phyloP scores from a whole-genome alignment of 2,888 invertebrate species.

The Neelides folsomi region DNA sequence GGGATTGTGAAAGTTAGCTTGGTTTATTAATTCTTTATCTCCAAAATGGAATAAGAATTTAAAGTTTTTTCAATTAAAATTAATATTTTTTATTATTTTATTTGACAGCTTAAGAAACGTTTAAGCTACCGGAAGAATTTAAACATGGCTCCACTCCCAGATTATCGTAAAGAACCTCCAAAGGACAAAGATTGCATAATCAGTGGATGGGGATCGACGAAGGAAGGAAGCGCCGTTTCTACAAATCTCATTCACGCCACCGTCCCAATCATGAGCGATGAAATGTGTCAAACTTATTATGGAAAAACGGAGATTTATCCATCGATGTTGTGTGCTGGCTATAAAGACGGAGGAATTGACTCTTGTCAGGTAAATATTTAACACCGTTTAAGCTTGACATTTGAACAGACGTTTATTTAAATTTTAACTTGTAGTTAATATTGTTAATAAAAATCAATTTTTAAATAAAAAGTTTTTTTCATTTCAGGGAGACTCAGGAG shows the following conservation, averaged over 20 bases:
- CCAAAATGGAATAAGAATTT: too few species aligned
- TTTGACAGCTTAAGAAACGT: constrained; percentile 15
- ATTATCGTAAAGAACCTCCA: constrained; percentile 14
- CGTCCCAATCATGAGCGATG: constrained; percentile 26
- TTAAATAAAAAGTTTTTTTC: too few species aligned
- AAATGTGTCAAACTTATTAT: constrained; percentile 24
- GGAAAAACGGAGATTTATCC: constrained; percentile 28
- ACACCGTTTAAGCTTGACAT: too few species aligned
- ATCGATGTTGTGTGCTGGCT: constrained; percentile 30
- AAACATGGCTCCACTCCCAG: constrained; percentile 22
- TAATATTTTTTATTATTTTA: constrained; percentile 1
- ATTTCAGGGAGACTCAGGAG: too few species aligned
- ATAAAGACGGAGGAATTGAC: neutral
- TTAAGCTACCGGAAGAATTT: constrained; percentile 20
- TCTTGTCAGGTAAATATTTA: too few species aligned
- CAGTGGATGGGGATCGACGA: constrained; percentile 28
- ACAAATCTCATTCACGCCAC: constrained; percentile 26
- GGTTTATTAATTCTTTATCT: too few species aligned
- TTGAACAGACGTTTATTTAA: too few species aligned
- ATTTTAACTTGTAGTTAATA: too few species aligned
- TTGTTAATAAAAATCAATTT: too few species aligned
- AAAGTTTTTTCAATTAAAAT: too few species aligned
- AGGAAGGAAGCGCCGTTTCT: constrained; percentile 26
- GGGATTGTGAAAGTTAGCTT: constrained; percentile 24
- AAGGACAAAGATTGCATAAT: constrained; percentile 12